phyloP scores from a whole-genome alignment of 2,797 vertebrate genomes.

The Tiaroga cobitis region DNA sequence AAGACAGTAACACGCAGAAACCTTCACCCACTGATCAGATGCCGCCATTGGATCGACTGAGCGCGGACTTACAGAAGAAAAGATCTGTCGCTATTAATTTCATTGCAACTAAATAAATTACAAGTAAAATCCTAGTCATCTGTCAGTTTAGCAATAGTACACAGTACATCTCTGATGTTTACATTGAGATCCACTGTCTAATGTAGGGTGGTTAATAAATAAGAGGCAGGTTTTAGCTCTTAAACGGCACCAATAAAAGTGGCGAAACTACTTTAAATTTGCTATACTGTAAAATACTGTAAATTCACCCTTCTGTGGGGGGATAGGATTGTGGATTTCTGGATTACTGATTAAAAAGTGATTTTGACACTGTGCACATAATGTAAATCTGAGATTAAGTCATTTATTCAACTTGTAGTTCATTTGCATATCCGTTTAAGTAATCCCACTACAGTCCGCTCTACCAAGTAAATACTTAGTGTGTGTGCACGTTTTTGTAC shows the following conservation, averaged over 20 bases:
- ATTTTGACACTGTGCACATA: neutral
- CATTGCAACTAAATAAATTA: too few relatives aligned
- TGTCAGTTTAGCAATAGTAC: neutral
- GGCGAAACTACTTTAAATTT: neutral
- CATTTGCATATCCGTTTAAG: neutral
- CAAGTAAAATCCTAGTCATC: neutral
- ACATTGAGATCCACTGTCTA: too few relatives aligned
- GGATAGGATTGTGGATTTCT: neutral
- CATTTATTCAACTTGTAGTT: neutral
- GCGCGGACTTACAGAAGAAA: too few relatives aligned
- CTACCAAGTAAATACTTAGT: conserved; percentile 11
- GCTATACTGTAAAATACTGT: too few relatives aligned
- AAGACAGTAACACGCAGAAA: too few relatives aligned
- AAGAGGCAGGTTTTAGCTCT: too few relatives aligned
- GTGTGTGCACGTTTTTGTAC: conserved; percentile 8
- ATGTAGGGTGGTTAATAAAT: too few relatives aligned
- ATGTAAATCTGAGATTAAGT: conserved; percentile 10
- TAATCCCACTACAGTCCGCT: conserved; percentile 19
- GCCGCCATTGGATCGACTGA: too few relatives aligned
- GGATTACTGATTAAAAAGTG: neutral
- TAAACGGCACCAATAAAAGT: neutral
- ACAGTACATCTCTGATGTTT: neutral
- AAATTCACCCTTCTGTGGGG: neutral
- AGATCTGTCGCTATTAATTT: too few relatives aligned
- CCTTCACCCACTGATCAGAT: too few relatives aligned